These are phyloP conservation scores for Delphinapterus leucas DNA, from an alignment of 2,113 vertebrate genomes.

Conservation along the genomic window DNA sequence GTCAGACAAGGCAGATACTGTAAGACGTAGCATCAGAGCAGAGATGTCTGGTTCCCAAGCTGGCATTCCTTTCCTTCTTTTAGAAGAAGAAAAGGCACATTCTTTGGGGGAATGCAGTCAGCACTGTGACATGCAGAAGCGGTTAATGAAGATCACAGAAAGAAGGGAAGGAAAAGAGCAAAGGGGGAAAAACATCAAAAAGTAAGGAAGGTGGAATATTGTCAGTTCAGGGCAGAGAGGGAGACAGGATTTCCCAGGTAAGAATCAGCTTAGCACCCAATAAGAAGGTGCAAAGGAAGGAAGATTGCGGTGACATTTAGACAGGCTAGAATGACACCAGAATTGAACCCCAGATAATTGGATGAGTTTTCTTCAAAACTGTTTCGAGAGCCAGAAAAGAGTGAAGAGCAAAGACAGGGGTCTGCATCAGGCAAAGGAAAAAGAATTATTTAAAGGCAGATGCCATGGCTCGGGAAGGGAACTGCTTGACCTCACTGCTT, in stretches of 20 bases:
- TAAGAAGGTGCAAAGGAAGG: not conserved
- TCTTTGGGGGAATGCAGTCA: not conserved
- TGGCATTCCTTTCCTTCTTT: not conserved
- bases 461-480: not conserved
- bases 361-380: not conserved
- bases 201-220: not conserved
- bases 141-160: not conserved
- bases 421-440: not conserved
- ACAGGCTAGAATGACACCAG: not conserved
- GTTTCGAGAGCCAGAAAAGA: not conserved
- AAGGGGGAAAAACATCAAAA: not conserved
- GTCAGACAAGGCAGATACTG: not conserved
- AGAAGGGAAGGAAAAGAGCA: not conserved
- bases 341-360: not conserved
- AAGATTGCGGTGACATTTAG: not conserved
- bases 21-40: not conserved
- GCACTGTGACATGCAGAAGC: not conserved
- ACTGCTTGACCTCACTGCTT: fast-evolving
- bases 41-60: not conserved
- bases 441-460: not conserved
- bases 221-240: not conserved
- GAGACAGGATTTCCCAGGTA: not conserved
- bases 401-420: not conserved
- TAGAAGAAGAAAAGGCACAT: not conserved
- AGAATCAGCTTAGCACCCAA: not conserved